A percentile compares a stretch with the other conserved stretches of the same genome.
phyloP scores from a whole-genome alignment of 2,797 vertebrate species.

The Semaprochilodus insignis region DNA sequence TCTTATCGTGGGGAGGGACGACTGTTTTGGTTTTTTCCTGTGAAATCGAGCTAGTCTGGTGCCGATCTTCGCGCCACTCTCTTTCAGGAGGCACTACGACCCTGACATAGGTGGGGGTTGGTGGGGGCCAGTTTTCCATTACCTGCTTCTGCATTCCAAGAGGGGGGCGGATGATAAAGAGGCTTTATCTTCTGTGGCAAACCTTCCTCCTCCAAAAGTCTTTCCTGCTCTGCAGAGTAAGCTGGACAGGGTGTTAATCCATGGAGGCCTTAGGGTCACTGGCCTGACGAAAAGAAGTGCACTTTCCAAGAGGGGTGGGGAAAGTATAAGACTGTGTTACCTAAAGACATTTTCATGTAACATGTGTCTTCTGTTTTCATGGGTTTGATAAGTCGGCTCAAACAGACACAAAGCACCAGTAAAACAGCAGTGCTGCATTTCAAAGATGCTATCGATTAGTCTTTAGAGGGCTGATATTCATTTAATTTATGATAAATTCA shows the following conservation, averaged over 20 bases:
- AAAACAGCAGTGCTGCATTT: too few species aligned
- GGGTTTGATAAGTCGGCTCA: too few species aligned
- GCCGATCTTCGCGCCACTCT: constrained; percentile 14
- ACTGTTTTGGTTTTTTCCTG: constrained; percentile 48
- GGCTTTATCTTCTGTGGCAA: constrained; percentile 48
- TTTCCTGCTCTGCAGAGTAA: constrained; percentile 35
- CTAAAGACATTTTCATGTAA: too few species aligned
- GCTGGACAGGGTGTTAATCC: constrained; percentile 2
- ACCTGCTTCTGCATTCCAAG: constrained; percentile 56
- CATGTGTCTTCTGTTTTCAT: too few species aligned
- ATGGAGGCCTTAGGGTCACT: neutral
- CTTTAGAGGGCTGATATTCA: too few species aligned
- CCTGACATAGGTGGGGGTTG: constrained; percentile 20
- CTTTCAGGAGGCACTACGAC: constrained; percentile 34
- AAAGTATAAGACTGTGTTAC: too few species aligned
- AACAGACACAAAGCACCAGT: too few species aligned
- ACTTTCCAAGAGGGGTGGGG: neutral
- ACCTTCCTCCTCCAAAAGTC: constrained; percentile 38
- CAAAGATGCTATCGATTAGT: too few species aligned
- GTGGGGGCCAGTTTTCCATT: constrained; percentile 57
- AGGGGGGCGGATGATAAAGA: constrained; percentile 42
- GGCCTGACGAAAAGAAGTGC: neutral
- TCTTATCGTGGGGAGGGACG: constrained; percentile 35
- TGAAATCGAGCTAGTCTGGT: constrained; percentile 51
- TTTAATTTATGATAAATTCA: too few species aligned